A percentile compares a stretch with the other conserved stretches of the same genome.
Evolutionary conservation across 2,888 invertebrate genomes (phyloP).

Genomic region (Drosophila barbarae): DNA sequence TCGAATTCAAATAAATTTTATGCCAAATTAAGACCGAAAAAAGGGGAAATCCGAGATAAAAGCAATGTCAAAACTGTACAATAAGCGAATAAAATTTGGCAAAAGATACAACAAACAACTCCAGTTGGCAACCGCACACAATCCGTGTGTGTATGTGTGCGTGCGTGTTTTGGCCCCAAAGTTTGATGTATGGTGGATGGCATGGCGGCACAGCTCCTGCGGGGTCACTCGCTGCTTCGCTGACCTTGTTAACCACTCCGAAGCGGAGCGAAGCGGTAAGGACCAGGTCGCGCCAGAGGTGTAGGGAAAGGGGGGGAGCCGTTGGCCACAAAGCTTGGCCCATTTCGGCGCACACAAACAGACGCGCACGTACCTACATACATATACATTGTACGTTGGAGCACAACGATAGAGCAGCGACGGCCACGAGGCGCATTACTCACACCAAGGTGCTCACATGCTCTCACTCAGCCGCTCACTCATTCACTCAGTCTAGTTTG

Average conservation of each 20-base stretch:
- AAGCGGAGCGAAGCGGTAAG: conserved; percentile 23
- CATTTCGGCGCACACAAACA: conserved; percentile 30
- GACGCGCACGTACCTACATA: conserved; percentile 16
- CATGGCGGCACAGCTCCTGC: conserved; percentile 10
- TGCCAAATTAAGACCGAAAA: neutral
- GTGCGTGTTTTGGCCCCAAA: conserved; percentile 13
- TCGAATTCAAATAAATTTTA: neutral
- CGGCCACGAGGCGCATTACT: conserved; percentile 45
- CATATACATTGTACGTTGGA: conserved; percentile 1
- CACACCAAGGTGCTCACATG: conserved; percentile 36
- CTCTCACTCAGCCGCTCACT: conserved; percentile 37
- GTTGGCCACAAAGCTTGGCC: conserved; percentile 29
- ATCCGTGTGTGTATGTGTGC: neutral
- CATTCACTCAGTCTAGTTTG: conserved; percentile 59
- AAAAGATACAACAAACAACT: conserved; percentile 9
- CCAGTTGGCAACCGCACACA: conserved; percentile 9
- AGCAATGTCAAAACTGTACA: conserved; percentile 9
- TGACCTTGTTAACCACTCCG: conserved; percentile 39
- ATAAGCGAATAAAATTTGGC: conserved; percentile 11
- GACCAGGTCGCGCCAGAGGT: conserved; percentile 4
- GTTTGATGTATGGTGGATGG: conserved; percentile 6
- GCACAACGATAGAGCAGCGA: conserved; percentile 16
- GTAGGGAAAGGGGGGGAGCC: conserved; percentile 3
- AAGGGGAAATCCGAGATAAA: conserved; percentile 1
- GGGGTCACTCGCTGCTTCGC: conserved; percentile 26